Evolutionary conservation across 2,113 vertebrate species (phyloP), one percentile per base, ranked within the genome.

Genomic region (Tauraco erythrolophus): DNA sequence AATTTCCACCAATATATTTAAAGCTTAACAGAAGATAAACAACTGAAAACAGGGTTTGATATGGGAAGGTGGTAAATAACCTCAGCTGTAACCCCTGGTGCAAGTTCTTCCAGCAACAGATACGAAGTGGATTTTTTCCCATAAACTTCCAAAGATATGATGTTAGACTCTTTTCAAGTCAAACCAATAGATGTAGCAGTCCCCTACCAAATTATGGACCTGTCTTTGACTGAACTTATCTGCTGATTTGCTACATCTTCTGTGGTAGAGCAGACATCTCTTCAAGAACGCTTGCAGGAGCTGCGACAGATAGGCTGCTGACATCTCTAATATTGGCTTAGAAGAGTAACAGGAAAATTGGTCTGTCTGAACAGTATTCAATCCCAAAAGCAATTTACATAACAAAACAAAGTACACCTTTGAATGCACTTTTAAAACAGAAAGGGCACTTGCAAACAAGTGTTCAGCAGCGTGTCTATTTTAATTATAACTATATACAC

Each of bases 321-420:
- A 93, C 85, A 89, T n/a, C 60, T 78, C 88, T 62, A 78, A 50
- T 64, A 60, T 76, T 93, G 51, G 39, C 60, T 95, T 18, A 53
- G 64, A 75, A 56, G 8, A 79, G 24, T 31, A 68, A 53, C n/a
- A 91, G 57, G 39, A 60, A 92, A 89, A 94, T 91, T 71, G 60
- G 35, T 39, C 72, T 89, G 80, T 41, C 96, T 91, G 48, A 61
- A 53, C 5, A 78, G 33, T 24, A 71, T 35, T 94, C 76, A 66
- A 66, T 56, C 70, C 72, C 81, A 82, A 94, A 66, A 78, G 33
- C 43, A 56, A 95, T 92, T 91, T 94, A 53, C 84, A 91, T 87
- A 94, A 83, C 80, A 97, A 86, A 94, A 78, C 70, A 80, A 83
- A 23, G 30, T 37, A 66, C 51, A 83, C 61, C 61, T 61, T 5